phyloP scores from a whole-genome alignment of 2,797 vertebrate species.

The Mus minutoides region DNA sequence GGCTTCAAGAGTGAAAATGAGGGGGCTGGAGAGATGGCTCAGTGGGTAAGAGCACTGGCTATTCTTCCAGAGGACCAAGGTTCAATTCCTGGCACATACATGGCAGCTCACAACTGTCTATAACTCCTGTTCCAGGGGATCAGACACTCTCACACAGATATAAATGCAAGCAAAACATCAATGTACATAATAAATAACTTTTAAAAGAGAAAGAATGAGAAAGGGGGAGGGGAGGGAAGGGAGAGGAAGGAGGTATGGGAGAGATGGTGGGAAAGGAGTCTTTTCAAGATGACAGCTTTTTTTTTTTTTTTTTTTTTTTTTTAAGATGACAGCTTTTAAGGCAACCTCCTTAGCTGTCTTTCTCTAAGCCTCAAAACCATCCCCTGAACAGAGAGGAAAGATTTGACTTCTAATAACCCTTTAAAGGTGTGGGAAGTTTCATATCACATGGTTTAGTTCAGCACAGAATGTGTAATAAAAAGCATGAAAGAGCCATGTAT shows the following conservation, averaged over 20 bases:
- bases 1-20: not conserved
- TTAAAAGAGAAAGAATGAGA: not conserved
- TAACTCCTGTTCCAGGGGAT: not conserved
- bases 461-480: not conserved
- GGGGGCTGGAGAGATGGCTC: not conserved
- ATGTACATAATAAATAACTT: not conserved
- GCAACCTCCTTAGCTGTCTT: not conserved
- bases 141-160: not conserved
- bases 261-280: not conserved
- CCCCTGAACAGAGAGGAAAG: not conserved
- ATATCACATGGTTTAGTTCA: not conserved
- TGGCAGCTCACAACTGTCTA: not conserved
- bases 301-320: too few relatives aligned
- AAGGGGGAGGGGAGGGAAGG: not conserved
- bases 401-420: not conserved
- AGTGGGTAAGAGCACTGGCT: not conserved
- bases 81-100: not conserved
- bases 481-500: not conserved
- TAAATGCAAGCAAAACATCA: not conserved
- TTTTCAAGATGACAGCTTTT: not conserved
- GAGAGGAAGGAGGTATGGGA: accelerated
- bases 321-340: not conserved
- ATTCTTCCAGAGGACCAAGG: not conserved
- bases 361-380: not conserved
- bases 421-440: not conserved